Base-by-base conservation (phyloP, 2,888 invertebrate species). In the Trisateles emortualis region DNA sequence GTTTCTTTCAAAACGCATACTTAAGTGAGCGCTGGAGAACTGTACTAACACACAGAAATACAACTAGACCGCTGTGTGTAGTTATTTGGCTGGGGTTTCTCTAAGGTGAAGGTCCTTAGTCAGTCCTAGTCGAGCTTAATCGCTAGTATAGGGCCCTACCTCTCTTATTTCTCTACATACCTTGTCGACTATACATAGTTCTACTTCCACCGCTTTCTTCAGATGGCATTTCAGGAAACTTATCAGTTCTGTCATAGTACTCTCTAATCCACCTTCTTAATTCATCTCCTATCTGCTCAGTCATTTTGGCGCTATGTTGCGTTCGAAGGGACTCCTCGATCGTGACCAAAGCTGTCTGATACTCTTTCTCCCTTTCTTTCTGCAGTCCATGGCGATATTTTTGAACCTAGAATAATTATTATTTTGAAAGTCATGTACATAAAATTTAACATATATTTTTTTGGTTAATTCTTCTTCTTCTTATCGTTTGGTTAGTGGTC, bases 181-280 rank as follows among this genome's bases (percentile, higher is more conserved):
- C 96, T 89, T 96, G 96, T 71, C 96, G 91, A 70, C 96, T 96
- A 64, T 98, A 96, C 86, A 98, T 95, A 58, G 96, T 93, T 67
- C 96, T 94, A 0, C 98, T 98, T 0, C 98, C 98, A 5, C 98
- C 98, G 69, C 96, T 96, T 76, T 99, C 98, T 62, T 96, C 97
- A 1, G 97, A 96, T 0, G 99, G 99, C 73, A 98, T 95, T 68
- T 98, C 98, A 0, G 99, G 99, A 75, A 99, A 95, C 78, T 96
- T 96, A 19, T 96, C 97, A 3, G 97, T 96, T 72, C 96, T 95
- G 32, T 96, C 94, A 83, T 96, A 96, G 79, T 96, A 97, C 68
- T 96, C 96, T 64, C 95, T 94, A 59, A 98, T 95, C 98, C 98
- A 98, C 55, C 95, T 95, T 57, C 98, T 93, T 17, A 99, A 95